Evolutionary conservation across 2,888 invertebrate species (phyloP), one percentile per base, ranked within the genome.

Genomic region (Papilio gigon): DNA sequence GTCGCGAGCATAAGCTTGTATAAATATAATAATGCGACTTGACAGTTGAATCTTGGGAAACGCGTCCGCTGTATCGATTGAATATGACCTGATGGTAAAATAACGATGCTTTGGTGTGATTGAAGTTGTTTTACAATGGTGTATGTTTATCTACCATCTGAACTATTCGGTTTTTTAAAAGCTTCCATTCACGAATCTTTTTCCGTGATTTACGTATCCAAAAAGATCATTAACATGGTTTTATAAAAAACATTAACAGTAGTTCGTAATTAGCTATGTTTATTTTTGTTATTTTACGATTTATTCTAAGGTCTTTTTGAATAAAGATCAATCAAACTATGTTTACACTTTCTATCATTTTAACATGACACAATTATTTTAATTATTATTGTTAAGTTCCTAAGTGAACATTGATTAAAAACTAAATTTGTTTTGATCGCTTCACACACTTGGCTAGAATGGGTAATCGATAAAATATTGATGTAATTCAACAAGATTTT

Each of bases 161-260:
- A 56, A 56, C n/a, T 25, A 17, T 17, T 17, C 17, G 9, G 53
- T 56, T 56, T 30, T 56, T 56, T 56, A 56, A 56, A 56, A 56
- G 53, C 53, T 25, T 56, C 9, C 53, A 17, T 56, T 30, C 30
- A 56, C 30, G 53, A 56, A 30, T 56, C 11, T 27, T 30, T 56
- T 56, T n/a, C 17, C 9, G 53, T 56, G 53, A 56, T 56, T 56
- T 56, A 30, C 30, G 30, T n/a, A 17, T 17, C 17, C 30, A 30
- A 56, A 56, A 56, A 56, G 53, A 56, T 56, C 53, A 56, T 56
- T 56, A 56, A 56, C 53, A n/a, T 30, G 53, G 53, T n/a, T 30
- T 30, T 56, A n/a, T 11, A 27, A 56, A 56, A 56, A 53, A 53
- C 27, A 17, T 53, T 53, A 25, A 47, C 25, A 47, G 22, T 22